Base-by-base conservation (phyloP, 1,140 invertebrate genomes). In the Phenacoccus solenopsis region DNA sequence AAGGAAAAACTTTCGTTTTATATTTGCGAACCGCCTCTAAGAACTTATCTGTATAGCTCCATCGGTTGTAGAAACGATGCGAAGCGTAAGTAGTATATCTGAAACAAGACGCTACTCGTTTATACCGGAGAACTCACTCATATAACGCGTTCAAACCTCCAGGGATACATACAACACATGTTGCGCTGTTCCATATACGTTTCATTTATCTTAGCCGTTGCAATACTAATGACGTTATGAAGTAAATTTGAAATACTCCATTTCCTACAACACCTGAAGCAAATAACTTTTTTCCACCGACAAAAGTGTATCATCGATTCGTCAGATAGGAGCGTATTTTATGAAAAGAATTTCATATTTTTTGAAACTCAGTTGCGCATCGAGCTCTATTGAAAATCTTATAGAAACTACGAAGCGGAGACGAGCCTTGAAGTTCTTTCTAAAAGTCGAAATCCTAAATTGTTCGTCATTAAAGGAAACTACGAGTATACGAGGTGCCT, bases 111-210 rank as follows among this genome's bases (percentile, higher is more conserved):
- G n/a, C n/a, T n/a, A n/a, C n/a, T n/a, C n/a, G n/a, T n/a, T n/a
- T n/a, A n/a, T n/a, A n/a, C n/a, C n/a, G n/a, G n/a, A n/a, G n/a
- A n/a, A n/a, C n/a, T n/a, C n/a, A n/a, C 59, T 64, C 25, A 24
- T 64, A 25, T 25, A 24, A 20, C 20, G 59, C 25, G 12, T n/a
- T n/a, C 20, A 64, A 64, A 64, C 59, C 59, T 64, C 59, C 13
- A 64, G 59, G 59, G 59, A 64, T 64, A 64, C 59, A 27, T 64
- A 64, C 59, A 64, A 64, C 59, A 64, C 59, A 64, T 64, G 59
- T 64, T 64, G 59, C n/a, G n/a, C 59, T 64, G 20, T 27, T 16
- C 59, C 25, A 22, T 24, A 64, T 25, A 64, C 59, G 59, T 64
- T 27, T 64, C 59, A 64, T 64, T 64, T 64, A 64, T 64, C 59